These are phyloP conservation scores for Spheniscus humboldti DNA, from an alignment of 2,797 vertebrate genomes.

Conservation along the genomic window DNA sequence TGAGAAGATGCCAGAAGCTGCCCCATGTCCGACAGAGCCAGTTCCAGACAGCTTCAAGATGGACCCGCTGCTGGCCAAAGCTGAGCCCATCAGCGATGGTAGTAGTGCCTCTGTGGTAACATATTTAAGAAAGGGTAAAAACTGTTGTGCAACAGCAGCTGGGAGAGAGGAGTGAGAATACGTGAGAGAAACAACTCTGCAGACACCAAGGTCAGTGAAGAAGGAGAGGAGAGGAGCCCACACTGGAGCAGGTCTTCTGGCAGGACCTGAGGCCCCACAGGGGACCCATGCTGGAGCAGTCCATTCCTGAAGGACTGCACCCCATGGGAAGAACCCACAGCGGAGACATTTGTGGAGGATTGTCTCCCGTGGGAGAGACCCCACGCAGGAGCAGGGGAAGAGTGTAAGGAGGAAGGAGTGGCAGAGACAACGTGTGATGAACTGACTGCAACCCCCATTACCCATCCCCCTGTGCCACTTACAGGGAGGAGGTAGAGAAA, in stretches of 20 bases:
- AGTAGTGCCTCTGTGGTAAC: rapidly evolving
- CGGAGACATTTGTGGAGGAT: background rate
- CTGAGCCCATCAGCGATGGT: rapidly evolving
- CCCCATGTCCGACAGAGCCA: background rate
- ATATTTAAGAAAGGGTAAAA: background rate
- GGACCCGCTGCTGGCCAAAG: background rate
- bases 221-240: background rate
- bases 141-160: background rate
- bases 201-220: background rate
- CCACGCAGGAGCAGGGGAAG: background rate
- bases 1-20: background rate
- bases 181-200: background rate
- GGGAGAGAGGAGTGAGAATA: background rate
- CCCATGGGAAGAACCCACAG: background rate
- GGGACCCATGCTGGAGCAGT: background rate
- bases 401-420: background rate
- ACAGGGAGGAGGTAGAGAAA: background rate
- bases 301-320: background rate
- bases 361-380: background rate
- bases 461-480: rapidly evolving
- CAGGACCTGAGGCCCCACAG: background rate
- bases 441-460: background rate
- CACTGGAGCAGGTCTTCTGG: background rate
- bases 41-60: background rate
- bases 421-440: background rate